A percentile compares a stretch with the other conserved stretches of the same genome.
Conservation (phyloP, 2,113 vertebrate species). For the Rattus rattus region DNA sequence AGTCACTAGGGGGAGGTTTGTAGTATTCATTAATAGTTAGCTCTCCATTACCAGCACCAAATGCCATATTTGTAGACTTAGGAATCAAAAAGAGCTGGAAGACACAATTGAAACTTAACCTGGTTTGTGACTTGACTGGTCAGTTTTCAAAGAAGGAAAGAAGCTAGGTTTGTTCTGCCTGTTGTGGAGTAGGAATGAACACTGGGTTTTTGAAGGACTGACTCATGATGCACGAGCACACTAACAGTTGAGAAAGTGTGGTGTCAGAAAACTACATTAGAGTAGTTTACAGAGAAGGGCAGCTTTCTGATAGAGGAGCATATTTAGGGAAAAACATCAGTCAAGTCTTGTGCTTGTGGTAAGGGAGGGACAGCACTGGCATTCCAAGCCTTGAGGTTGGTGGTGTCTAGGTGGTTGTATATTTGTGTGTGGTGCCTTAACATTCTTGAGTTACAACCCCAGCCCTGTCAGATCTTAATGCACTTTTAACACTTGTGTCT, state of each 20-base stretch:
- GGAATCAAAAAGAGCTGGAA: constrained; percentile 18
- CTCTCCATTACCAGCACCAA: background rate
- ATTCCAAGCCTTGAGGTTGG: background rate
- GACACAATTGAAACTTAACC: constrained; percentile 15
- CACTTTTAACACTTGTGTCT: constrained; percentile 23
- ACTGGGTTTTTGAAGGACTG: background rate
- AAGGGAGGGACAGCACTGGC: background rate
- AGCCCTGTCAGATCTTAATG: constrained; percentile 16
- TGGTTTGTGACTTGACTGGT: constrained; percentile 41
- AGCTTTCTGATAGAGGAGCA: constrained; percentile 35
- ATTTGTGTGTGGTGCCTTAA: background rate
- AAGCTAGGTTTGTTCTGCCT: constrained; percentile 39
- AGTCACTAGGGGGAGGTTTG: constrained; percentile 43
- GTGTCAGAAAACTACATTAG: background rate
- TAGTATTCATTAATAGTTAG: constrained; percentile 12
- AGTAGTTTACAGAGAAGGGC: constrained; percentile 8
- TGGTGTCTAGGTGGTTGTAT: background rate
- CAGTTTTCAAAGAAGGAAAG: constrained; percentile 21
- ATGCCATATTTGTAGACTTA: constrained; percentile 46
- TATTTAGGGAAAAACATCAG: constrained; percentile 19
- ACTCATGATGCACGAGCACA: background rate
- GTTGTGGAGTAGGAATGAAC: background rate
- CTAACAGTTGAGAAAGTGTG: background rate
- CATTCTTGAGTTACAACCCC: background rate
- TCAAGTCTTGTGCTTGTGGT: constrained; percentile 2